A percentile compares a stretch with the other conserved stretches of the same genome.
These are phyloP conservation scores for Cheilosia pagana DNA, from an alignment of 2,888 invertebrate species.

Conservation along the genomic window DNA sequence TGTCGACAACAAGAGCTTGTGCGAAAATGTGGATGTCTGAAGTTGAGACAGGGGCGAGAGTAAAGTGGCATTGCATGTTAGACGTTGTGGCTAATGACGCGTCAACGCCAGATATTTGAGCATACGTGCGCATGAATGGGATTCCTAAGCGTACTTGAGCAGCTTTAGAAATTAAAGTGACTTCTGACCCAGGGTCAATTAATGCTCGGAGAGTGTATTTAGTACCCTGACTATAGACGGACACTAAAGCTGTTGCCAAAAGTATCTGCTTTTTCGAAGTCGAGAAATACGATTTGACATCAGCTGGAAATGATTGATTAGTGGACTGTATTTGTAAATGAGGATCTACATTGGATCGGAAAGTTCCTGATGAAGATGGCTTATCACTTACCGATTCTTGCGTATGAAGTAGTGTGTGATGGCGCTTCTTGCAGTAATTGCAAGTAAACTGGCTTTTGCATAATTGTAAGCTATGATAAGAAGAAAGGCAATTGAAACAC, in stretches of 20 bases:
- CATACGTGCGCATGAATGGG: slow-evolving; percentile 1
- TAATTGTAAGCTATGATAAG: slow-evolving; percentile 6
- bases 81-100: background rate
- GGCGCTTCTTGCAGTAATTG: slow-evolving; percentile 18
- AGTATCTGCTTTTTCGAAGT: background rate
- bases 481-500: slow-evolving; percentile 29
- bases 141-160: slow-evolving; percentile 5
- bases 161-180: slow-evolving; percentile 17
- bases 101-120: slow-evolving; percentile 17
- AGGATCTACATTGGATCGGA: background rate
- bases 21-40: background rate
- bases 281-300: background rate
- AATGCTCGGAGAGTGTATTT: slow-evolving; percentile 9
- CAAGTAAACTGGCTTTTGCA: slow-evolving; percentile 11
- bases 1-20: slow-evolving; percentile 25
- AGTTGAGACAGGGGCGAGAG: background rate
- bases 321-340: slow-evolving; percentile 12
- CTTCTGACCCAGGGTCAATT: slow-evolving; percentile 27
- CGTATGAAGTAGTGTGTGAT: slow-evolving; percentile 12
- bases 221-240: background rate
- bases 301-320: background rate
- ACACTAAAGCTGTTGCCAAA: slow-evolving; percentile 17
- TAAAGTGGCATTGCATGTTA: slow-evolving; percentile 9
- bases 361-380: background rate
- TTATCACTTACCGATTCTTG: background rate